Percentiles rank a stretch among this genome's conserved stretches.
Conservation (phyloP, 2,113 vertebrate species). For the Neolamprologus toae region DNA sequence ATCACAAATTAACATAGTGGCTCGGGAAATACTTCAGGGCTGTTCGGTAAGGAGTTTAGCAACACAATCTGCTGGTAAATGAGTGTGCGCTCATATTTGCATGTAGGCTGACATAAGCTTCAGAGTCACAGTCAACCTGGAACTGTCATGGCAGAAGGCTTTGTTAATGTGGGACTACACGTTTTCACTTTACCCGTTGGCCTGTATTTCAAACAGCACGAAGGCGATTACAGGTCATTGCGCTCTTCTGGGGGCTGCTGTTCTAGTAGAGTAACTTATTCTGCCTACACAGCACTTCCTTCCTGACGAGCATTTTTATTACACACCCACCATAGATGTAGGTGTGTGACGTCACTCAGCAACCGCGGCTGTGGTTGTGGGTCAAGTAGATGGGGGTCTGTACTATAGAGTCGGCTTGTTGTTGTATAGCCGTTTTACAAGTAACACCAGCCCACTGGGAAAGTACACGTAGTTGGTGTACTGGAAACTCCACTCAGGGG, state of each 20-base stretch:
- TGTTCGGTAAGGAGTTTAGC: background rate
- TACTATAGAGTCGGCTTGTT: background rate
- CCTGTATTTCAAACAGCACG: background rate
- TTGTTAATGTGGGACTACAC: background rate
- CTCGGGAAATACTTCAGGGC: conserved; percentile 1
- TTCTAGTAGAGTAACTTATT: background rate
- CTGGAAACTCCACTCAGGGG: conserved; percentile 48
- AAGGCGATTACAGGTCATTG: background rate
- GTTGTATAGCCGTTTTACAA: background rate
- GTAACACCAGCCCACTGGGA: conserved; percentile 43
- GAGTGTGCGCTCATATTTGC: background rate
- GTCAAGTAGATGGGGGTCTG: background rate
- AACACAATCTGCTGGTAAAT: conserved; percentile 36
- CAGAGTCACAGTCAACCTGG: background rate
- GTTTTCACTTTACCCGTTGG: background rate
- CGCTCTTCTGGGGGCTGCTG: background rate
- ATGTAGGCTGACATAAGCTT: background rate
- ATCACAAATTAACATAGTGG: conserved; percentile 24
- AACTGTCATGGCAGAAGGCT: background rate
- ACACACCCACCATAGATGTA: background rate
- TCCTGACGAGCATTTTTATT: background rate
- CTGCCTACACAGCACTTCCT: conserved; percentile 35
- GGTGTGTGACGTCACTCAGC: background rate
- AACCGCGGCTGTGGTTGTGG: background rate
- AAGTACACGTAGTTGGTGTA: conserved; percentile 35